These are phyloP conservation scores for Gobio occitaniae DNA, from an alignment of 2,797 vertebrate genomes.

Conservation along the genomic window DNA sequence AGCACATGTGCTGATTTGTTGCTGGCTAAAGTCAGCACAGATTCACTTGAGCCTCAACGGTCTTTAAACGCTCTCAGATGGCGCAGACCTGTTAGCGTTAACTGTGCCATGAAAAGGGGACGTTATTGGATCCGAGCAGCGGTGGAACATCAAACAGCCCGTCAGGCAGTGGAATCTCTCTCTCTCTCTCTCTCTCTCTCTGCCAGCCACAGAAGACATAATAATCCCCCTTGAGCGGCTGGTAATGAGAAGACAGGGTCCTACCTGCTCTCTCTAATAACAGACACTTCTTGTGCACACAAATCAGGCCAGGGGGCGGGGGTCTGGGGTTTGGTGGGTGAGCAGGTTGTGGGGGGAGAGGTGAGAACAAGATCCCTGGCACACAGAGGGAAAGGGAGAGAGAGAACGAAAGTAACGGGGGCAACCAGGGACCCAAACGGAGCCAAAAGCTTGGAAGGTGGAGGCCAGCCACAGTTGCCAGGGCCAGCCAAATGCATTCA, in stretches of 20 bases:
- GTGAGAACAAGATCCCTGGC: constrained; percentile 31
- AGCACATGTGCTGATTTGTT: constrained; percentile 49
- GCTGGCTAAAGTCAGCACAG: constrained; percentile 49
- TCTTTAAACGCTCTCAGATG: constrained; percentile 63
- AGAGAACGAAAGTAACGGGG: constrained; percentile 19
- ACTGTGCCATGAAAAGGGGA: constrained; percentile 64
- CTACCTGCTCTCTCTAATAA: constrained; percentile 59
- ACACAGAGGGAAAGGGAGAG: neutral
- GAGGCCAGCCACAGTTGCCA: constrained; percentile 31
- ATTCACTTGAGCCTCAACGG: constrained; percentile 52
- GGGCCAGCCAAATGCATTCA: constrained; percentile 52
- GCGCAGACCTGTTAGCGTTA: constrained; percentile 65
- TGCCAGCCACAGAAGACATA: constrained; percentile 50
- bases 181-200: constrained; percentile 13
- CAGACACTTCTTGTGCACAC: constrained; percentile 60
- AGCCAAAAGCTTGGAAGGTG: constrained; percentile 44
- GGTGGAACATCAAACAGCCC: constrained; percentile 36
- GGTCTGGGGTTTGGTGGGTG: constrained; percentile 34
- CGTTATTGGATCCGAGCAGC: constrained; percentile 50
- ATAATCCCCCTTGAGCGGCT: constrained; percentile 64
- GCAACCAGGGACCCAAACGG: constrained; percentile 19
- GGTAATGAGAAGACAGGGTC: constrained; percentile 64
- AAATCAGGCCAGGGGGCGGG: constrained; percentile 20
- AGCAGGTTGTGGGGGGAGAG: constrained; percentile 21
- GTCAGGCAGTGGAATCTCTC: neutral